Conservation (phyloP, 2,797 vertebrate genomes). For the Anomalospiza imberbis region DNA sequence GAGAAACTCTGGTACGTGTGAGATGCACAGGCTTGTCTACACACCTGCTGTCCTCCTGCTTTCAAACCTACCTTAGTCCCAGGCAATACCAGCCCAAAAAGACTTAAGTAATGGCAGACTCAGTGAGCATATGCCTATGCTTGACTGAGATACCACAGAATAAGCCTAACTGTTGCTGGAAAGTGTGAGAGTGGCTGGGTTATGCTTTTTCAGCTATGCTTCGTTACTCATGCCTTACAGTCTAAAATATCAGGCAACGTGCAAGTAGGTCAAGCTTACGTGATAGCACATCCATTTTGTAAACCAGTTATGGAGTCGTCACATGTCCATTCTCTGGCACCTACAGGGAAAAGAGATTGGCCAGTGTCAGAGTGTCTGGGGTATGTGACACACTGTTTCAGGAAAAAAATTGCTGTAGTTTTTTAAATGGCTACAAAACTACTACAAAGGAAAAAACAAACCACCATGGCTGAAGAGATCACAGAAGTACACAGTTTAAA, state of each 20-base stretch:
- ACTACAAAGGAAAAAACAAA: background rate
- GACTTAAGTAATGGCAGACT: background rate
- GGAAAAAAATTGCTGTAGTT: background rate
- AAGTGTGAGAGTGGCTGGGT: background rate
- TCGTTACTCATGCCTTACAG: background rate
- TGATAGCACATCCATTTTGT: background rate
- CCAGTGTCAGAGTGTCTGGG: background rate
- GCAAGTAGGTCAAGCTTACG: background rate
- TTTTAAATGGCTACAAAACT: background rate
- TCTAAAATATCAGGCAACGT: background rate
- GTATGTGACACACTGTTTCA: background rate
- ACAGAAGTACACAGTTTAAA: background rate
- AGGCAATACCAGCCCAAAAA: background rate
- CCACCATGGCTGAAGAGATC: background rate
- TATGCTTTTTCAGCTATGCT: background rate
- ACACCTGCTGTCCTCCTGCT: background rate
- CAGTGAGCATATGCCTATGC: background rate
- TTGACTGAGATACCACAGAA: background rate
- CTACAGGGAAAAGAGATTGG: background rate
- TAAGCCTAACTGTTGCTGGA: background rate
- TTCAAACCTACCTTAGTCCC: background rate
- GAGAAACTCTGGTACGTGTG: fast-evolving
- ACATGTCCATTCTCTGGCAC: background rate
- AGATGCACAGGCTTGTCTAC: background rate
- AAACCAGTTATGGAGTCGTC: background rate